Evolutionary conservation across 1,140 invertebrate species (phyloP).

Genomic region (Papilio aristodemus): DNA sequence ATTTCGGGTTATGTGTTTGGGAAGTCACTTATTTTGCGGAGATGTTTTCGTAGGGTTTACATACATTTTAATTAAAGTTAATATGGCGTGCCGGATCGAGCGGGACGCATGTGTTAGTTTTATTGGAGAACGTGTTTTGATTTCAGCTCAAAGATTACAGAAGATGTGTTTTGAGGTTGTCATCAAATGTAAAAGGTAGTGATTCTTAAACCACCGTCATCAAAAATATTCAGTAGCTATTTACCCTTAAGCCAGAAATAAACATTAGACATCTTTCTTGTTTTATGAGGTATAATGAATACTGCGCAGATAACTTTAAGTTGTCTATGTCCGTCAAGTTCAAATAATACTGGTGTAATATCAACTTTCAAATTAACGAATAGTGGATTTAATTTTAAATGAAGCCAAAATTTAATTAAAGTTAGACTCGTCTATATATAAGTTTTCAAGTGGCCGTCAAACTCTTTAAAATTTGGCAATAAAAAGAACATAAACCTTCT

Average conservation of each 20-base stretch:
- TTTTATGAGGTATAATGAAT: neutral
- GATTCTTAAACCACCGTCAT: neutral
- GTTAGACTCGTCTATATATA: neutral
- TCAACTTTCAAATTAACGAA: neutral
- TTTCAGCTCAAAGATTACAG: constrained; percentile 4
- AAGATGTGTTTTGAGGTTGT: constrained; percentile 13
- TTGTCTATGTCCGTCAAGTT: no score
- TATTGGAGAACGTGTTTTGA: constrained; percentile 23
- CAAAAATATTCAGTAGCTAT: constrained; percentile 6
- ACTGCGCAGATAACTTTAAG: no score
- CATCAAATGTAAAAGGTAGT: constrained; percentile 7
- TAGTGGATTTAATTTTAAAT: neutral
- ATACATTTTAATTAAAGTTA: constrained; percentile 72
- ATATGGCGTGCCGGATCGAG: constrained; percentile 41
- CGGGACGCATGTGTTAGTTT: constrained; percentile 25
- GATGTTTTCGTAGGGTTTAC: constrained; percentile 64
- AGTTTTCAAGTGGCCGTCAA: neutral
- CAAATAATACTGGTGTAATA: neutral
- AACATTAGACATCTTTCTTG: neutral
- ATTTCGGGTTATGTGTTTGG: constrained; percentile 78
- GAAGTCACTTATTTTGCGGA: constrained; percentile 71
- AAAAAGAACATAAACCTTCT: neutral
- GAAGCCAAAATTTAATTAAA: neutral
- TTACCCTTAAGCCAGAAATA: neutral
- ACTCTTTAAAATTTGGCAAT: constrained; percentile 6